phyloP scores from a whole-genome alignment of 2,797 vertebrate genomes.

The Menidia menidia region DNA sequence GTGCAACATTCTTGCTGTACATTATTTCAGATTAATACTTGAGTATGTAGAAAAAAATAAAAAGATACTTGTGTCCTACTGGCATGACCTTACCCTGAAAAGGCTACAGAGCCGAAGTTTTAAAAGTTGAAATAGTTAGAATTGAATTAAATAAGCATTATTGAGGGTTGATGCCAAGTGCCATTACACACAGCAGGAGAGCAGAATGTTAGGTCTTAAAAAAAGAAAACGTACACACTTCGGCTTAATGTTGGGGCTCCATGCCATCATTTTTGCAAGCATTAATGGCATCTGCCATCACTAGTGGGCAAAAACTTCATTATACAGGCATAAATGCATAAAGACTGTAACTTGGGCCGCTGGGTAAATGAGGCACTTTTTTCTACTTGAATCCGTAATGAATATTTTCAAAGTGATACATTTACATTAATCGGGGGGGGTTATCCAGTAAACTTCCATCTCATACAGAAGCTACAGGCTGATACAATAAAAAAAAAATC shows the following conservation, averaged over 20 bases:
- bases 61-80: background rate
- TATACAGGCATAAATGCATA: constrained; percentile 65
- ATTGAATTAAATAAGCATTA: constrained; percentile 69
- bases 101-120: constrained; percentile 38
- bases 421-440: constrained; percentile 37
- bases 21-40: background rate
- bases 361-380: constrained; percentile 63
- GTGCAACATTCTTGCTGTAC: background rate
- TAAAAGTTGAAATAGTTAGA: constrained; percentile 58
- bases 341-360: constrained; percentile 57
- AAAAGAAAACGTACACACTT: constrained; percentile 66
- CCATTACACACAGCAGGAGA: constrained; percentile 67
- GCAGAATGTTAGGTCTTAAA: constrained; percentile 61
- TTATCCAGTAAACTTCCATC: constrained; percentile 23
- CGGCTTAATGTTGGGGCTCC: constrained; percentile 69
- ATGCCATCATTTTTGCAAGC: constrained; percentile 68
- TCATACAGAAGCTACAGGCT: background rate
- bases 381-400: constrained; percentile 59
- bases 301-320: constrained; percentile 71
- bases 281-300: constrained; percentile 78
- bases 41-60: background rate
- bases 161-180: constrained; percentile 63
- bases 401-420: constrained; percentile 56
- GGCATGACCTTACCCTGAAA: constrained; percentile 48
- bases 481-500: background rate